A percentile compares a stretch with the other conserved stretches of the same genome.
phyloP scores from a whole-genome alignment of 2,888 invertebrate species.

The Chrysopilus asiliformis region DNA sequence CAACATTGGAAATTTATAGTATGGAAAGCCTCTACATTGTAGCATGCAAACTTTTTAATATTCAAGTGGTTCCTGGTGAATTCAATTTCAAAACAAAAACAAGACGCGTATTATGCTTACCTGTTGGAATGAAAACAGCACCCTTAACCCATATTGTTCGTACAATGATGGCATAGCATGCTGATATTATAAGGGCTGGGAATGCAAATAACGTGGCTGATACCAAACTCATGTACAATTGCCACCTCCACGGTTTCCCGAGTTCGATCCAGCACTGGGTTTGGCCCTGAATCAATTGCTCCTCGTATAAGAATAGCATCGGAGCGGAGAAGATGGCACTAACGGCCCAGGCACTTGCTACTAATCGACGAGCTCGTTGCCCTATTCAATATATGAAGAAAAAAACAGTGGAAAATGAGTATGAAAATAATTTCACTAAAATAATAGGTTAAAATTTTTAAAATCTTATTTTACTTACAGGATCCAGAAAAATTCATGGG shows the following conservation, averaged over 20 bases:
- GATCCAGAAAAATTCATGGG: constrained; percentile 93
- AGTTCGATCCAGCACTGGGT: constrained; percentile 85
- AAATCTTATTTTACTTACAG: constrained; percentile 52
- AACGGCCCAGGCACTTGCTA: constrained; percentile 68
- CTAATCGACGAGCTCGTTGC: constrained; percentile 68
- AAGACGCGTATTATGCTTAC: no score
- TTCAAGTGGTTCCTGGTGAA: no score
- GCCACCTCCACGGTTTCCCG: constrained; percentile 61
- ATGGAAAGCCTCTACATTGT: no score
- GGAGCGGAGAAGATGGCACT: constrained; percentile 73
- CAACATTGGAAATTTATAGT: no score
- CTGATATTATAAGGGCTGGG: constrained; percentile 76
- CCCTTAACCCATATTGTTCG: constrained; percentile 81
- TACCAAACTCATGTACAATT: constrained; percentile 76
- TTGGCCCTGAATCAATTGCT: constrained; percentile 60
- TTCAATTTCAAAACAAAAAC: no score
- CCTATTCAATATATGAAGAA: constrained; percentile 38
- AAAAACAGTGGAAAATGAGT: constrained; percentile 11
- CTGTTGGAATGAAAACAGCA: constrained; percentile 31
- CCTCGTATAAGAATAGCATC: constrained; percentile 66
- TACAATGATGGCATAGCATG: constrained; percentile 83
- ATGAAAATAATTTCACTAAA: no score
- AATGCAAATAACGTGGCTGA: constrained; percentile 70
- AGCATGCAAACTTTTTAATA: no score
- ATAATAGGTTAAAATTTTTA: constrained; percentile 3